Evolutionary conservation across 1,140 invertebrate genomes (phyloP), one percentile per base, ranked within the genome.

Genomic region (Metopolophium dirhodum): DNA sequence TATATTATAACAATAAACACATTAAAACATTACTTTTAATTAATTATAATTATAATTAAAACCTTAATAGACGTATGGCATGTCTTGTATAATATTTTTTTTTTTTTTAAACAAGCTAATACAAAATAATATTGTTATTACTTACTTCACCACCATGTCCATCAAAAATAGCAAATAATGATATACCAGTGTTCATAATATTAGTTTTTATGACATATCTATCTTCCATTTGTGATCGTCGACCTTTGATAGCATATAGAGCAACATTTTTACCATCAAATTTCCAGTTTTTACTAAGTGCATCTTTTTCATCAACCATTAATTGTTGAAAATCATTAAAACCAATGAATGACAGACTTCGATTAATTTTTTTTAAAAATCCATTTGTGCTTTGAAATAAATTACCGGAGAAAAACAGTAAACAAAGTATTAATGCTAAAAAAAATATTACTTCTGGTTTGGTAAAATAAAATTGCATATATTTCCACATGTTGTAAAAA

Each of bases 121-220:
- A 37, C 8, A 83, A 37, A 20, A 83, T 37, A 45, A 41, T 85
- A 37, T 45, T 41, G 18, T 37, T 83, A 30, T 87, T 88, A 94
- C 94, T 95, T 95, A 97, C 97, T 95, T 99, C 98, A 90, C 98
- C 98, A 92, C 98, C 98, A 95, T 99, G 98, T 1, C 98, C 98
- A 96, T 99, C 98, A 95, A 99, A 99, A 93, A 99, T 97, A 77
- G 98, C 98, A 96, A 98, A 99, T 87, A 99, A 96, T 4, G 97
- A 97, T 90, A 98, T 97, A 47, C 97, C 97, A 41, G 97, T 97
- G 93, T 96, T 96, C 94, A 97, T 96, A 54, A 97, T 96, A 94
- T 98, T 97, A 95, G 97, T 96, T 94, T 97, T 96, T 57, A 98
- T 96, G 83, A 97, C 97, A 95, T 98, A 98, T 94, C 98, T 96